Evolutionary conservation across 2,113 vertebrate species (phyloP).

Genomic region (Scomber colias): DNA sequence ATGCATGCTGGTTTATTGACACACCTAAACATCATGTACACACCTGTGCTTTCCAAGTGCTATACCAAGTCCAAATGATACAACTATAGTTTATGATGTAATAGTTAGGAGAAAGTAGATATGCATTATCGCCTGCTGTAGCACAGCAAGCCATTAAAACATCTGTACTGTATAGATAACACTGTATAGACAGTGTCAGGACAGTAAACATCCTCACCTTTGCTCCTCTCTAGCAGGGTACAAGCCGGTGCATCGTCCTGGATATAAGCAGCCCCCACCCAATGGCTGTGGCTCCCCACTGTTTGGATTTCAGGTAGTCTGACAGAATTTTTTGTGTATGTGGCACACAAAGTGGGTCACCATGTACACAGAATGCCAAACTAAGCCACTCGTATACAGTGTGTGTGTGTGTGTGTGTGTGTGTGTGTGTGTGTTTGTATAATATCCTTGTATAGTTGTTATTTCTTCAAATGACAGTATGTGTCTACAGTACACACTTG

Average conservation of each 20-base stretch:
- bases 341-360: too few relatives aligned
- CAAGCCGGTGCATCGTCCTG: conserved; percentile 87
- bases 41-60: background rate
- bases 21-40: background rate
- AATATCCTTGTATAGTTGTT: too few relatives aligned
- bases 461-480: too few relatives aligned
- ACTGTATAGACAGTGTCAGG: background rate
- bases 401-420: too few relatives aligned
- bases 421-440: too few relatives aligned
- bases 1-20: background rate
- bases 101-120: background rate
- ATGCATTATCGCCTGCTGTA: background rate
- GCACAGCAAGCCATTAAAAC: background rate
- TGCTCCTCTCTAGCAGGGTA: conserved; percentile 85
- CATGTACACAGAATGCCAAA: too few relatives aligned
- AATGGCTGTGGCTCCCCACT: conserved; percentile 98
- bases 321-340: background rate
- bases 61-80: background rate
- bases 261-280: conserved; percentile 92
- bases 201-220: conserved; percentile 50
- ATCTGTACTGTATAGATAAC: conserved; percentile 49
- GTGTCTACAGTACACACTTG: too few relatives aligned
- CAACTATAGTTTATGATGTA: background rate
- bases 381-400: too few relatives aligned
- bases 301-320: conserved; percentile 92